Base-by-base conservation (phyloP, 1,140 invertebrate species). In the Charaxes varanes region DNA sequence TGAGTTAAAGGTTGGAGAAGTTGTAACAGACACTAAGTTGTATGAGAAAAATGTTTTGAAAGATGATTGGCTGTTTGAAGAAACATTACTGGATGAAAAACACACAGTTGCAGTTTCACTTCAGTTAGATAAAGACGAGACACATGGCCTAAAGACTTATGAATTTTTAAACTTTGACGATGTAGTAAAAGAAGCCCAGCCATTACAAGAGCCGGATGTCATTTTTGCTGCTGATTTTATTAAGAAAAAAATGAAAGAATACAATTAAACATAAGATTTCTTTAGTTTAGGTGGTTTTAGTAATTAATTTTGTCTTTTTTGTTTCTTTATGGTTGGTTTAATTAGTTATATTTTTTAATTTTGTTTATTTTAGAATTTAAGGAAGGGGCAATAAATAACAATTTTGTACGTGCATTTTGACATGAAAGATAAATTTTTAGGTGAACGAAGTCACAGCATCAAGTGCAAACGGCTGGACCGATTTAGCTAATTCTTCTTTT, bases 101-200 rank as follows among this genome's bases (percentile, higher is more conserved):
- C 94, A 98, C 83, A 92, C 90, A 76, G 92, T 95, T 14, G 89
- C 92, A 26, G 92, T 97, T 6, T 94, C 95, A 18, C 70, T 90
- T 12, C 46, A 72, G 38, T 45, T 61, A 11, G 50, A 55, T 8
- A 54, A 58, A 16, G 24, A 50, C 10, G 41, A 64, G 8, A n/a
- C 16, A 2, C 36, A 32, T 19, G 36, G 42, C 14, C 38, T 53
- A 8, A 17, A 36, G 3, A 17, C 33, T 37, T 92, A 85, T 69
- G 56, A 65, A 41, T 80, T 79, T 41, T 62, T 88, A 26, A 67
- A 53, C 32, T 88, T 88, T 62, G 64, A 87, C 26, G 70, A 89
- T 15, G 65, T 94, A 12, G 73, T 91, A 6, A 49, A 67, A 23
- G 85, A 87, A 59, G 80, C 84, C 4, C 59, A 86, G 46, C 83